A percentile compares a stretch with the other conserved stretches of the same genome.
phyloP scores from a whole-genome alignment of 2,113 vertebrate species.

The Clinocottus analis region DNA sequence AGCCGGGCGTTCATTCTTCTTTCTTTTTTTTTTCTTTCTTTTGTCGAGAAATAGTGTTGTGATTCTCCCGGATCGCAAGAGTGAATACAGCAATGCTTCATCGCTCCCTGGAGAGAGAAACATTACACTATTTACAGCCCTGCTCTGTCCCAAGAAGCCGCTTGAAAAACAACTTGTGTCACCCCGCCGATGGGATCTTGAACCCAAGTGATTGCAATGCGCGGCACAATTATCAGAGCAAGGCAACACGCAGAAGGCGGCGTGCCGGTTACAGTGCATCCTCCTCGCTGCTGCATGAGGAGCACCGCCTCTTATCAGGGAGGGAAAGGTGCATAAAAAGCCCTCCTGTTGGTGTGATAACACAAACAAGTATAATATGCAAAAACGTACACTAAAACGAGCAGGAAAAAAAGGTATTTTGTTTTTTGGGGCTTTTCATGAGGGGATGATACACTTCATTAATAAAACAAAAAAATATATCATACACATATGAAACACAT shows the following conservation, averaged over 20 bases:
- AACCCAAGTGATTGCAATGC: conserved; percentile 66
- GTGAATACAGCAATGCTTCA: conserved; percentile 67
- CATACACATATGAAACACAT: conserved; percentile 1
- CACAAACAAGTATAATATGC: conserved; percentile 5
- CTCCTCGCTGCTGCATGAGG: conserved; percentile 12
- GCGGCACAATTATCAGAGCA: conserved; percentile 70
- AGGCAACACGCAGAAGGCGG: conserved; percentile 39
- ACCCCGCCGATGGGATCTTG: conserved; percentile 43
- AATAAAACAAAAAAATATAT: conserved; percentile 10
- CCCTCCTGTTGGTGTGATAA: neutral
- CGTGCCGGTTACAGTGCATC: conserved; percentile 33
- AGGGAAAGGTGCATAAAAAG: conserved; percentile 22
- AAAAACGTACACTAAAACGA: neutral
- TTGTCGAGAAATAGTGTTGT: conserved; percentile 67
- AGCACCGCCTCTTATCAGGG: neutral
- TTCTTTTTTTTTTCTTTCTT: conserved; percentile 6
- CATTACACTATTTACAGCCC: conserved; percentile 70
- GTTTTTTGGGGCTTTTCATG: neutral
- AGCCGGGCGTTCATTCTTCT: conserved; percentile 7
- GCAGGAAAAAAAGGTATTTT: neutral
- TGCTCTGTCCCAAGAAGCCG: conserved; percentile 56
- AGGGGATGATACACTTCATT: neutral
- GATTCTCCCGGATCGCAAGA: conserved; percentile 64
- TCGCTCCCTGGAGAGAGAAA: conserved; percentile 66
- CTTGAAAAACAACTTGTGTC: conserved; percentile 67